These are phyloP conservation scores for Bradypodion ventrale DNA, from an alignment of 2,797 vertebrate species.

Conservation along the genomic window DNA sequence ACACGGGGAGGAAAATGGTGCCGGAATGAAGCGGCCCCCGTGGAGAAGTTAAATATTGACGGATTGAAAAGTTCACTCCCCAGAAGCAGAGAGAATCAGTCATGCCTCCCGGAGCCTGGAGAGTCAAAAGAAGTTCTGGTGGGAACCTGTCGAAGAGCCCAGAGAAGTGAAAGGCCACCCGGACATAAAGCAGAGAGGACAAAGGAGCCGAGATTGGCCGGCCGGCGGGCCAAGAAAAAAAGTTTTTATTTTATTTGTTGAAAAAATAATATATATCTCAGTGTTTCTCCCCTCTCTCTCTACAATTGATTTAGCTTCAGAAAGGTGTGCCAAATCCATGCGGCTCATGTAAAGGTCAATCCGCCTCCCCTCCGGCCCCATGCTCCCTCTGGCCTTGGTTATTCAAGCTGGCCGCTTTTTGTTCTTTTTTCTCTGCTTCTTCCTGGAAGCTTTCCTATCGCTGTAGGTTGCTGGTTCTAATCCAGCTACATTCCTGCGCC, in stretches of 20 bases:
- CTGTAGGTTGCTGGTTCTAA: neutral
- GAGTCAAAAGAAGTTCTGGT: constrained; percentile 19
- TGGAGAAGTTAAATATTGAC: constrained; percentile 40
- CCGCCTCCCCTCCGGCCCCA: neutral
- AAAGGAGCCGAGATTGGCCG: constrained; percentile 1
- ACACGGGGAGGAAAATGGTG: neutral
- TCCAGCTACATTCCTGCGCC: neutral
- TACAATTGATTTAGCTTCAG: constrained; percentile 26
- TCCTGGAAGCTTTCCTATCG: neutral
- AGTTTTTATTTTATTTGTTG: neutral
- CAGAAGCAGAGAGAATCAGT: constrained; percentile 8
- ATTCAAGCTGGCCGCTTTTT: neutral
- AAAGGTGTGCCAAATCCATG: constrained; percentile 31
- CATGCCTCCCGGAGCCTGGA: constrained; percentile 5
- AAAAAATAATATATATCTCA: neutral
- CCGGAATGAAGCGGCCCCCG: neutral
- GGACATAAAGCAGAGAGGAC: constrained; percentile 33
- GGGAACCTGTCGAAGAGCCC: constrained; percentile 19
- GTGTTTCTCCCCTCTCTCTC: neutral
- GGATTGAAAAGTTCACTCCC: constrained; percentile 35
- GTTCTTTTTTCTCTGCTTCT: neutral
- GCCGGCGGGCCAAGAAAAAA: neutral
- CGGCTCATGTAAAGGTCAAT: constrained; percentile 14
- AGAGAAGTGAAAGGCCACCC: constrained; percentile 26
- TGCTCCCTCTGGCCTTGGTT: neutral